Evolutionary conservation across 2,113 vertebrate genomes (phyloP), one percentile per base, ranked within the genome.

Genomic region (Hippocampus barbouri): DNA sequence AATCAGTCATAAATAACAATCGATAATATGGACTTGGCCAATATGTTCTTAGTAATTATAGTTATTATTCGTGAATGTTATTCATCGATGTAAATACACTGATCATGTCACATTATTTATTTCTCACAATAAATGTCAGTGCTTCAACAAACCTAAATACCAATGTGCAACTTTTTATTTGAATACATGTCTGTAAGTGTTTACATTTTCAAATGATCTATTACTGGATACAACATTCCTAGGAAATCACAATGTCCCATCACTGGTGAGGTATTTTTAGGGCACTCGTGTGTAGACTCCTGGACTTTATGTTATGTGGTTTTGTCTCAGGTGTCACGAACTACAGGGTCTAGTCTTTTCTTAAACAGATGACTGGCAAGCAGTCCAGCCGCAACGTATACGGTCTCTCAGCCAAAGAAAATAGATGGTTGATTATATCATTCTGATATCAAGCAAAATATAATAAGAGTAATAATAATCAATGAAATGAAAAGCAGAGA

Each of bases 401-500:
- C 21, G 8, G 8, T 1, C 20, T 57, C n/a, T 57, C 21, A 23
- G 11, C 23, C 1, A 38, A 18, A 34, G 59, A 61, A 34, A 61
- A 61, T 18, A 61, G 15, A 34, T 34, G n/a, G 9, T 23, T 23
- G 9, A 23, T 23, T n/a, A 56, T 18, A 51, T 1, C 23, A 59
- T 4, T 25, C 1, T 59, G 8, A 9, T 54, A 54, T 54, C 3
- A 14, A 57, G n/a, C 1, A 25, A 57, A 57, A 57, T 23, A 57
- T 20, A 2, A 53, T 21, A 21, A 38, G 5, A 38, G 0, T 38
- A 16, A 72, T n/a, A 61, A 72, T 65, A 74, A 75, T 75, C 54
- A 75, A 27, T 20, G 25, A 60, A 38, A 64, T 56, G 53, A 74
- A 77, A 72, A 59, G n/a, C 25, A 49, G 72, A 34, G 49, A 59